Base-by-base conservation (phyloP, 2,888 invertebrate species). In the Tubulanus polymorphus region DNA sequence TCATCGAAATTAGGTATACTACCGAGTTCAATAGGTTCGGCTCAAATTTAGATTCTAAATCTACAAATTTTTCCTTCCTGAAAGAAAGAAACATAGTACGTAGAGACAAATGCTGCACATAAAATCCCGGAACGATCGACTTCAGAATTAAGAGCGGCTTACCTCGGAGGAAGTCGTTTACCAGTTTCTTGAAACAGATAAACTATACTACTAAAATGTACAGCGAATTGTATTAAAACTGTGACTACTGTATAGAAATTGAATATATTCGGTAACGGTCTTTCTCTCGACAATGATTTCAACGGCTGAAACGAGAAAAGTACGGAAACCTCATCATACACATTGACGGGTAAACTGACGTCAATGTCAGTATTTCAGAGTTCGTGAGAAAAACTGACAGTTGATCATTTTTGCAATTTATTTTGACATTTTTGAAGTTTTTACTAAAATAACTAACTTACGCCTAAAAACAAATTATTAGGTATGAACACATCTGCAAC, bases 211-310 rank as follows among this genome's bases (percentile, higher is more conserved):
- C 86, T 76, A 81, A 99, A 97, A 79, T 99, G 99, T 3, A 97
- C 91, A 28, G 88, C 85, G 80, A 99, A 99, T 81, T 99, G 99
- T 1, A 89, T 80, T 48, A 96, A 82, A 55, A 99, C 97, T 1
- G 99, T 99, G 70, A 92, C 83, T 64, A 99, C 86, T 0, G 99
- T 99, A 80, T 99, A 99, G 51, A 91, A 78, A 80, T 99, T 99
- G 82, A 99, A 99, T 64, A 99, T 99, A 79, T 97, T 99, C 46
- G 97, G 94, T 66, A 99, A 83, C 1, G 99, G 99, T 37, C 97
- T 86, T 78, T 93, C 89, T 73, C 89, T 91, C 0, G 97, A 97
- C 48, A 99, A 81, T 0, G 88, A 87, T 79, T 91, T 93, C 64
- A 99, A 79, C 0, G 99, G 99, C 90, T 83, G 70, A 53, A 63